A percentile compares a stretch with the other conserved stretches of the same genome.
Conservation (phyloP, 2,797 vertebrate genomes). For the Leptodactylus fallax region DNA sequence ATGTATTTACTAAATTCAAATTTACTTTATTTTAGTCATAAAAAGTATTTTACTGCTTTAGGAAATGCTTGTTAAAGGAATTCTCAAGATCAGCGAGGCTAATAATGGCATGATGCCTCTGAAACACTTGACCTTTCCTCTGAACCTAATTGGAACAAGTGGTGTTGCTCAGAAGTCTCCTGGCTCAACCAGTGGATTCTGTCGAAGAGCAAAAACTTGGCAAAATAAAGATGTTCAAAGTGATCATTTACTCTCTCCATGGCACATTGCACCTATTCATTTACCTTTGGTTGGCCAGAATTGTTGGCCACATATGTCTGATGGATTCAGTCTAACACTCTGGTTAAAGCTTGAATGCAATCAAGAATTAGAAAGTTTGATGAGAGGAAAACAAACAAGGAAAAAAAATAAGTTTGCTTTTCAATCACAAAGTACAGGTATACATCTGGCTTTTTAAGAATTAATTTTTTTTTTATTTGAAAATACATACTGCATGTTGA, state of each 20-base stretch:
- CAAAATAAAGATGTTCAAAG: constrained; percentile 78
- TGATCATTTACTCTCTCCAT: constrained; percentile 84
- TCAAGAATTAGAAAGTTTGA: constrained; percentile 70
- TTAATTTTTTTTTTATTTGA: no score
- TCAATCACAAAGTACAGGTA: constrained; percentile 78
- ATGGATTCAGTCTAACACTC: constrained; percentile 91
- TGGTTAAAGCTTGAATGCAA: constrained; percentile 83
- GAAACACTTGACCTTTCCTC: constrained; percentile 89
- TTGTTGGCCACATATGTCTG: constrained; percentile 97
- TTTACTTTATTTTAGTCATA: no score
- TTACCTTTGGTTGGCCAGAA: constrained; percentile 93
- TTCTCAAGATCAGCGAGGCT: constrained; percentile 87
- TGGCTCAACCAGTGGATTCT: constrained; percentile 70
- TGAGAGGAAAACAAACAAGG: constrained; percentile 74
- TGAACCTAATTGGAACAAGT: constrained; percentile 71
- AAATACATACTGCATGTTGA: no score
- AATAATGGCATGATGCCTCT: constrained; percentile 84
- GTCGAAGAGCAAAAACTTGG: constrained; percentile 82
- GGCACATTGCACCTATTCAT: constrained; percentile 90
- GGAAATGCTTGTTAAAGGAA: constrained; percentile 89
- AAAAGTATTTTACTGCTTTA: constrained; percentile 66
- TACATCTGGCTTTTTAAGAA: constrained; percentile 16
- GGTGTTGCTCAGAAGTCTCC: constrained; percentile 74
- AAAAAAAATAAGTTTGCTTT: constrained; percentile 70
- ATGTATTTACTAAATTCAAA: no score